Evolutionary conservation across 2,797 vertebrate genomes (phyloP), one percentile per base, ranked within the genome.

Genomic region (Zonotrichia albicollis): DNA sequence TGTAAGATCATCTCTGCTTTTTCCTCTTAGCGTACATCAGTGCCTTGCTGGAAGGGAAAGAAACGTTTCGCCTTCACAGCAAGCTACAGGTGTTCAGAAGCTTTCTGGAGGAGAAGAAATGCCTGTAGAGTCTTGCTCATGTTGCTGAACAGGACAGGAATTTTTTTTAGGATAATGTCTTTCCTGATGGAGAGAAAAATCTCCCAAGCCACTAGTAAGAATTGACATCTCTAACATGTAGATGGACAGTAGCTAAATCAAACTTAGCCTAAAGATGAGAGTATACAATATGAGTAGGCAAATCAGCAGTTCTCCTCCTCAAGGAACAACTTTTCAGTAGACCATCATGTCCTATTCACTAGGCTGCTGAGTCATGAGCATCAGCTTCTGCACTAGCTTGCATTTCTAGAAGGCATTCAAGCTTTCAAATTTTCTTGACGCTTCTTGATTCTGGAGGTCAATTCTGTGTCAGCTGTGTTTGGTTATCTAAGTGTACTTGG

Each of bases 1-100:
- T 2, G 98, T 98, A 97, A 97, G 94, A 70, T 76, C 73, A 36
- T 22, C 42, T 73, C 55, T 6, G 1, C 12, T 86, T 71, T 68
- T 57, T 43, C 17, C 27, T 48, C 16, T 53, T 79, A 71, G 34
- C 3, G 2, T 16, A 13, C 6, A 25, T 43, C 83, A 27, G 51
- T 15, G 1, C 26, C 65, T 90, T 42, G n/a, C 51, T 85, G 61
- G 20, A 90, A 76, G 25, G 29, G 42, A 67, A 71, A 32, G 55
- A 79, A 74, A 34, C 5, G 13, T 66, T 92, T 48, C 53, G 71
- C 11, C 23, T 66, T 43, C 19, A 23, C 53, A 54, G 29, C 26
- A 45, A 90, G 50, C 30, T 67, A 16, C 36, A 60, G 16, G 29
- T 45, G 34, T 57, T 45, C 38, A 62, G 46, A 84, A 55, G 22